Percentiles rank a stretch among this genome's conserved stretches.
Conservation (phyloP, 2,888 invertebrate genomes). For the Cephus spinipes region DNA sequence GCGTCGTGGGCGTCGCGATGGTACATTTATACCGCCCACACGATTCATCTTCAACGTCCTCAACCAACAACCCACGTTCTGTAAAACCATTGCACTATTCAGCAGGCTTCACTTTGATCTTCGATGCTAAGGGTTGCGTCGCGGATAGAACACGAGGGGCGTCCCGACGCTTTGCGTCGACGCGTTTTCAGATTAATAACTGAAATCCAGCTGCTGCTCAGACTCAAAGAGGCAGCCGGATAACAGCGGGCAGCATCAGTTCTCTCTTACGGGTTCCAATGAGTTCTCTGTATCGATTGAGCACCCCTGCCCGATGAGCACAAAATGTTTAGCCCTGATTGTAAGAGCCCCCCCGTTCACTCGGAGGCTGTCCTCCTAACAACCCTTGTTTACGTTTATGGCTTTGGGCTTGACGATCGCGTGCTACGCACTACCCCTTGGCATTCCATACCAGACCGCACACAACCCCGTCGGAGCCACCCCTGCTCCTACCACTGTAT, state of each 20-base stretch:
- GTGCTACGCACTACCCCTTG: conserved; percentile 35
- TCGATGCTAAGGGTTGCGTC: conserved; percentile 18
- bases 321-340: conserved; percentile 61
- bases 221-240: neutral
- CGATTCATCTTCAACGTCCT: neutral
- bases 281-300: conserved; percentile 16
- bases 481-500: conserved; percentile 21
- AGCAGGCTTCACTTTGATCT: conserved; percentile 51
- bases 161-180: neutral
- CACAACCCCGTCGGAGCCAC: neutral
- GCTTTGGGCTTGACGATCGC: conserved; percentile 61
- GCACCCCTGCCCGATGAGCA: conserved; percentile 45
- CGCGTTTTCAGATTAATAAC: conserved; percentile 1
- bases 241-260: neutral
- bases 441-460: neutral
- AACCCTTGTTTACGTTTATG: conserved; percentile 65
- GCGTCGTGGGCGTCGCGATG: neutral
- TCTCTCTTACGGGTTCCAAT: neutral
- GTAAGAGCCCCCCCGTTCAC: conserved; percentile 50
- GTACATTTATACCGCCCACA: neutral
- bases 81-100: conserved; percentile 52
- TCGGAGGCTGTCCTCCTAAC: conserved; percentile 55
- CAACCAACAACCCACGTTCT: conserved; percentile 30
- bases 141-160: neutral
- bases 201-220: neutral